phyloP scores from a whole-genome alignment of 92 coral and sea anemone species.

The Umimayanthus chanpuru region DNA sequence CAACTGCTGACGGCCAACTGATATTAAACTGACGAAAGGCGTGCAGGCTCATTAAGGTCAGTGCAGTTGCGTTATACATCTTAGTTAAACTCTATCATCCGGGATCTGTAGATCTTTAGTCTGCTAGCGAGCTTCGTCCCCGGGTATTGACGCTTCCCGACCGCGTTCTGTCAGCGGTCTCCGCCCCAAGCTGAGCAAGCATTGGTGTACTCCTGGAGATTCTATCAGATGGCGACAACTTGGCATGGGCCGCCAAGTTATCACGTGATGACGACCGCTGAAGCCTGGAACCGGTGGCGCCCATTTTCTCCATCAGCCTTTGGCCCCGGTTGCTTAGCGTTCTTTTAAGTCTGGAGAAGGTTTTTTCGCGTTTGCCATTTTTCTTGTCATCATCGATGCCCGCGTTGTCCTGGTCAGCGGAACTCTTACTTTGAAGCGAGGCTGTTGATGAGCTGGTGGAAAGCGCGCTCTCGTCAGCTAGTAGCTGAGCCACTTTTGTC shows the following conservation, averaged over 20 bases:
- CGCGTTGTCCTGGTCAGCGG: slow-evolving; percentile 63
- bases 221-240: slow-evolving; percentile 92
- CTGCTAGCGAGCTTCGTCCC: slow-evolving; percentile 47
- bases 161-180: slow-evolving; percentile 66
- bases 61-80: slow-evolving; percentile 5
- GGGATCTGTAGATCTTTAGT: neutral
- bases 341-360: slow-evolving; percentile 93
- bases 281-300: slow-evolving; percentile 92
- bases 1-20: too few relatives aligned
- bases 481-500: slow-evolving; percentile 95
- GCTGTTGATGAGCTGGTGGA: slow-evolving; percentile 80
- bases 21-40: neutral
- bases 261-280: slow-evolving; percentile 99
- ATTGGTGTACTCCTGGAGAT: slow-evolving; percentile 97
- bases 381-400: slow-evolving; percentile 87
- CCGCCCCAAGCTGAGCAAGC: slow-evolving; percentile 86
- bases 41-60: neutral
- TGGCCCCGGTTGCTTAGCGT: slow-evolving; percentile 98
- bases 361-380: slow-evolving; percentile 95
- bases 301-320: slow-evolving; percentile 99
- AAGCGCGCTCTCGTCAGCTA: slow-evolving; percentile 84
- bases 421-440: slow-evolving; percentile 77
- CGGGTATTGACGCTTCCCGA: slow-evolving; percentile 65
- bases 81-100: neutral
- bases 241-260: slow-evolving; percentile 96